These are phyloP conservation scores for Pelobates cultripes DNA, from an alignment of 2,797 vertebrate species.

Conservation along the genomic window DNA sequence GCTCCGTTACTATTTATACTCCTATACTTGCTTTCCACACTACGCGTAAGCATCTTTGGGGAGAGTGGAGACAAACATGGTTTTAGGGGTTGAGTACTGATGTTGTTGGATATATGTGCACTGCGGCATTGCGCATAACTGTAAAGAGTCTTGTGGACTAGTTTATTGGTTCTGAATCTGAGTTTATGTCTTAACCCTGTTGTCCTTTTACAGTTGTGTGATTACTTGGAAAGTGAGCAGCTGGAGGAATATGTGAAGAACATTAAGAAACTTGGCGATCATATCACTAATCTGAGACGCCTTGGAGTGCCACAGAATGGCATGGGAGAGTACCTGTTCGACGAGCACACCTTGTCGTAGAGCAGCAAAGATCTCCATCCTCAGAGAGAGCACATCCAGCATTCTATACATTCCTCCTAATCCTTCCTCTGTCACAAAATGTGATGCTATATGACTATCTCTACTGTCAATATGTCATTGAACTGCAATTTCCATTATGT, in stretches of 20 bases:
- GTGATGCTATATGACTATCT: too few species aligned
- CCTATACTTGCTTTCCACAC: too few species aligned
- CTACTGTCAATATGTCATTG: neutral
- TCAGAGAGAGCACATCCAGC: neutral
- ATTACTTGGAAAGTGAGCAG: constrained; percentile 33
- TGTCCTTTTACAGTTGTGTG: constrained; percentile 33
- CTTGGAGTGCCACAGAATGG: constrained; percentile 48
- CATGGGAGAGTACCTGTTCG: constrained; percentile 54
- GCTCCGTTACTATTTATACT: too few species aligned
- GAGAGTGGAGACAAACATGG: too few species aligned
- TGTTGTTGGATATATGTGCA: too few species aligned
- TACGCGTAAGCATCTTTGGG: too few species aligned
- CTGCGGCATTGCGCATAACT: too few species aligned
- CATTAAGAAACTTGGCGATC: constrained; percentile 63
- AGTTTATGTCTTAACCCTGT: neutral
- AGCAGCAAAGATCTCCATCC: constrained; percentile 15
- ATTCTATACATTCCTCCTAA: neutral
- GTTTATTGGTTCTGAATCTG: neutral
- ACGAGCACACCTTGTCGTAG: constrained; percentile 65
- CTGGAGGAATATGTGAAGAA: constrained; percentile 31
- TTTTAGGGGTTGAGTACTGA: too few species aligned
- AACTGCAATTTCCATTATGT: neutral
- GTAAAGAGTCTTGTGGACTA: too few species aligned
- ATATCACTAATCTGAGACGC: constrained; percentile 69
- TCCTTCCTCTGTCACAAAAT: neutral